phyloP scores from a whole-genome alignment of 2,113 vertebrate genomes.

The Nipponia nippon region DNA sequence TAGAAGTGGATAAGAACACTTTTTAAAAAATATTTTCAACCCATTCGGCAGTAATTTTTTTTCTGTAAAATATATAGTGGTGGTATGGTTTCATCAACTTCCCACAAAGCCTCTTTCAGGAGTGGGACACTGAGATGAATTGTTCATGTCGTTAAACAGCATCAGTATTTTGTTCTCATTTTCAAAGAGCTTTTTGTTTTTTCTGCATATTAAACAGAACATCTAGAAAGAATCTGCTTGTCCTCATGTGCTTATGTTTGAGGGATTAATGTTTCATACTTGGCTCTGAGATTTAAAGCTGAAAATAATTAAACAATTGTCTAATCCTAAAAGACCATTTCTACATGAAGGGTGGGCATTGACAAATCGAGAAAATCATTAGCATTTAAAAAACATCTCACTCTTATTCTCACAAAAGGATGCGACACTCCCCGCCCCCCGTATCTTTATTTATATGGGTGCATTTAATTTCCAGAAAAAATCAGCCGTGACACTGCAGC shows the following conservation, averaged over 20 bases:
- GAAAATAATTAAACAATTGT: not conserved
- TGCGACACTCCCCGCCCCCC: rapidly evolving
- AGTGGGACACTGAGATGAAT: not conserved
- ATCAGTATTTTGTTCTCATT: not conserved
- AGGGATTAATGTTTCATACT: not conserved
- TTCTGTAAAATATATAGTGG: not conserved
- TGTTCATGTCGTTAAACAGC: not conserved
- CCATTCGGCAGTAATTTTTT: not conserved
- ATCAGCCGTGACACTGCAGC: rapidly evolving
- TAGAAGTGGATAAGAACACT: not conserved
- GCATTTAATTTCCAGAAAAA: not conserved
- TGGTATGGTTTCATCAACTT: not conserved
- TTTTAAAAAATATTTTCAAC: not conserved
- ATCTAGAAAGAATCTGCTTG: not conserved
- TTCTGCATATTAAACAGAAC: not conserved
- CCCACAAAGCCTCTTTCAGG: not conserved
- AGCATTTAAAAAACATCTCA: not conserved
- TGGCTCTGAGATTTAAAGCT: not conserved
- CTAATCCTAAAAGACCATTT: not conserved
- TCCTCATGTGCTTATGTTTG: not conserved
- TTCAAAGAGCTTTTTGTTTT: not conserved
- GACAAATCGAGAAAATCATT: not conserved
- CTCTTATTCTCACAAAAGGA: not conserved
- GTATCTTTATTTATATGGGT: not conserved
- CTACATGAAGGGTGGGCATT: not conserved